phyloP scores from a whole-genome alignment of 2,888 invertebrate genomes.

The Ophioninae sp. region DNA sequence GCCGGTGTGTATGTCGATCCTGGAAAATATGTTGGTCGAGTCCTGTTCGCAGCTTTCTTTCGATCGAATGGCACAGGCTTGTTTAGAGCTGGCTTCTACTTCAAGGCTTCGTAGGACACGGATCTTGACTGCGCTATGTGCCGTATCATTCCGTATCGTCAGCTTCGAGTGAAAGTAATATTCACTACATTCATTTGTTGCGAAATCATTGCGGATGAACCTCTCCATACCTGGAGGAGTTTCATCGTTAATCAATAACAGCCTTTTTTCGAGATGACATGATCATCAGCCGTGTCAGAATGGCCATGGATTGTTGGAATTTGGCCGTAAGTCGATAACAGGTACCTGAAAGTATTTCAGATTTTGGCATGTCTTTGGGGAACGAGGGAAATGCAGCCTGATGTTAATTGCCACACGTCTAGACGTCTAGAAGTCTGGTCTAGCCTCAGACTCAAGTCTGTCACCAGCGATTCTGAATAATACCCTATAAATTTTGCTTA shows the following conservation, averaged over 20 bases:
- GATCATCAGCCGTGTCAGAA: background rate
- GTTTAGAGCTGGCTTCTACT: conserved; percentile 37
- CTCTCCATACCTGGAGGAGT: background rate
- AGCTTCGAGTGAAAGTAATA: background rate
- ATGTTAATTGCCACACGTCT: conserved; percentile 1
- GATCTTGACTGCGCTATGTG: conserved; percentile 30
- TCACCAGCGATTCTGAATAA: conserved; percentile 27
- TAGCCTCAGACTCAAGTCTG: conserved; percentile 31
- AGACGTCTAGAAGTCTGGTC: background rate
- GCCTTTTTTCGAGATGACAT: background rate
- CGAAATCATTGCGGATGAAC: background rate
- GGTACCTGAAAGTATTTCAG: conserved; percentile 2
- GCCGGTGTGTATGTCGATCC: conserved; percentile 17
- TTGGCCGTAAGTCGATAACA: background rate
- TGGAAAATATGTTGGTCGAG: conserved; percentile 45
- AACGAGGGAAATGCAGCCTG: background rate
- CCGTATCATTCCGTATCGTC: conserved; percentile 26
- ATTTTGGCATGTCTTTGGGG: background rate
- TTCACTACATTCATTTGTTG: background rate
- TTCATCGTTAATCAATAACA: background rate
- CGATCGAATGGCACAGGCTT: conserved; percentile 27
- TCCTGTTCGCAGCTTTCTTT: conserved; percentile 53
- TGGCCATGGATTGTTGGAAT: background rate
- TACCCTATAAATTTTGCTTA: conserved; percentile 24
- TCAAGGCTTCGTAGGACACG: conserved; percentile 48